Evolutionary conservation across 2,888 invertebrate species (phyloP), one percentile per base, ranked within the genome.

Genomic region (Rhimphoctona megacephalus): DNA sequence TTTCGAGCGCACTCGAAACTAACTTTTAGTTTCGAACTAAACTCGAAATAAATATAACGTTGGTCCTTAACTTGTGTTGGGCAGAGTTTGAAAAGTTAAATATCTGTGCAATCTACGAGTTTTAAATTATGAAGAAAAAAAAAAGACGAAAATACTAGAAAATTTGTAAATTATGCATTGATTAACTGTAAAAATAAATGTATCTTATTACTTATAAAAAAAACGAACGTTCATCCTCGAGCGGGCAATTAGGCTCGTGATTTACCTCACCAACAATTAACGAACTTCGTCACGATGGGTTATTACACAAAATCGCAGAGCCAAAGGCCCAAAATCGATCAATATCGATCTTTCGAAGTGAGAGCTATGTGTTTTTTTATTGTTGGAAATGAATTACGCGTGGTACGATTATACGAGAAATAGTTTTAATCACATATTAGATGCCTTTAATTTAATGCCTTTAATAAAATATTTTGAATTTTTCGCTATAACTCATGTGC

Each of bases 391-490:
- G 2, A 43, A 54, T 39, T 17, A 4, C 49, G 30, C 14, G 69
- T 17, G 8, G 9, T 22, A 46, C 17, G 17, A 30, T 17, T 73
- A 46, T 46, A 54, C 33, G 67, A 69, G 52, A 46, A 61, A 61
- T 66, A 78, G 78, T 82, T 49, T 82, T 78, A 73, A 80, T 76
- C 52, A 70, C 69, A 83, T 80, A 88, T 76, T 89, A 90, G 88
- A 89, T n/a, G n/a, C n/a, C 89, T 87, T 85, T 87, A 82, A 88
- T 90, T 89, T 17, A 54, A 91, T 87, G 89, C 89, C 89, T 90
- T 90, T 89, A 92, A 90, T 91, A 90, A 92, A 92, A 74, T 73
- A 83, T 84, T 25, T 90, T 90, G 88, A 90, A 85, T 87, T 90
- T 73, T 92, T 92, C 91, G 90, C 88, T 91, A 92, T 67, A 89